Percentiles rank a stretch among this genome's conserved stretches.
These are phyloP conservation scores for Bufo gargarizans DNA, from an alignment of 2,113 vertebrate genomes.

Conservation along the genomic window DNA sequence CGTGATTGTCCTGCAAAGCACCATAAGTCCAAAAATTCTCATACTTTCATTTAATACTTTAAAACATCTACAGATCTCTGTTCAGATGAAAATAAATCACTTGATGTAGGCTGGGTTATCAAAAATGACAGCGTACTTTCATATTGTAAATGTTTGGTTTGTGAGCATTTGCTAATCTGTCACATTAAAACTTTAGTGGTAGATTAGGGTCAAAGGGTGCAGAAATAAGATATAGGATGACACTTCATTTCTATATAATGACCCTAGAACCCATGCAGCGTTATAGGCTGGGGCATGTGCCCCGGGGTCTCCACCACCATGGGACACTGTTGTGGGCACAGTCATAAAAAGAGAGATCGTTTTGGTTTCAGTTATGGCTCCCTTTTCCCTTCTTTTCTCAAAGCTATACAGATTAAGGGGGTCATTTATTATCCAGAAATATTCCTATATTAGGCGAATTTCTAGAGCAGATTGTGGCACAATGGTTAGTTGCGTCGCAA, in stretches of 20 bases:
- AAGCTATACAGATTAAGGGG: no score
- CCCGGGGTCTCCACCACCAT: no score
- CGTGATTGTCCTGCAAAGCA: slow-evolving; percentile 61
- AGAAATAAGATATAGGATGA: not conserved
- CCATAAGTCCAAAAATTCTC: slow-evolving; percentile 60
- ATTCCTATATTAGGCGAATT: no score
- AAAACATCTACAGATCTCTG: slow-evolving; percentile 57
- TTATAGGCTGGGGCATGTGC: no score
- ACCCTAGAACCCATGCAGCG: not conserved
- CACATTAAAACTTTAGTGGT: not conserved
- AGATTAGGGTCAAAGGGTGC: slow-evolving; percentile 16
- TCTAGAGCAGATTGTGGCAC: no score
- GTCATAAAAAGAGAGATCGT: no score
- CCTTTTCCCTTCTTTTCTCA: no score
- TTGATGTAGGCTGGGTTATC: not conserved
- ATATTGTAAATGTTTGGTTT: slow-evolving; percentile 19
- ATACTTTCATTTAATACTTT: slow-evolving; percentile 65
- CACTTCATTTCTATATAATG: not conserved
- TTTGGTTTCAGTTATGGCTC: no score
- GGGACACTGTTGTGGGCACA: no score
- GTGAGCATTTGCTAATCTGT: slow-evolving; percentile 16
- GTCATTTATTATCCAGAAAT: no score
- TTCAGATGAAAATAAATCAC: slow-evolving; percentile 17
- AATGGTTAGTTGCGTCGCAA: no score
- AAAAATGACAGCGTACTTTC: not conserved